Evolutionary conservation across 2,113 vertebrate genomes (phyloP), one percentile per base, ranked within the genome.

Genomic region (Protomyctophum bolini): DNA sequence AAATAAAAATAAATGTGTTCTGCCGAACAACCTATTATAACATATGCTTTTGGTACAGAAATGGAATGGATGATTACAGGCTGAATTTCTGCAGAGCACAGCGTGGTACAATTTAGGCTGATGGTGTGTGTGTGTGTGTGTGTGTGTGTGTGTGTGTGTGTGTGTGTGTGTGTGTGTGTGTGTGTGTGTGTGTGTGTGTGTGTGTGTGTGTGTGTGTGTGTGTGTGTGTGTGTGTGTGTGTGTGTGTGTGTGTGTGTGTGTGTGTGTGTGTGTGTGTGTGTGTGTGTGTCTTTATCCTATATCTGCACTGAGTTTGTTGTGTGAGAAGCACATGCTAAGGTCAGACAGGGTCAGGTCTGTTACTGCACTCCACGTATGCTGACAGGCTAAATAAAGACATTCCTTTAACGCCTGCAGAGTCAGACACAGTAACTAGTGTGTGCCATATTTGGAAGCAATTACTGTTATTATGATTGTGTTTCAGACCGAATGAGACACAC

Each of bases 101-200:
- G 6, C 9, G 2, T 2, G 21, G 21, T 21, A 21, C 21, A 21
- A 21, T 73, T 63, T 63, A 68, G 41, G 58, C 56, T 77, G 29
- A 70, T 72, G 55, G 61, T 7, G 7, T 65, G 45, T 21, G 21
- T 21, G 41, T 54, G 12, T 58, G 84, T 68, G 80, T 79, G 41
- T 54, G 12, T 58, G 84, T 68, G 80, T 79, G 41, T 54, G 12
- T 58, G 84, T 68, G 80, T 79, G 41, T 54, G 12, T 58, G 84
- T 68, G 80, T 79, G 41, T 54, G 12, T 58, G 84, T 68, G 80
- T 79, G 41, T 54, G 12, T 58, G 84, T 68, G 80, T 79, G 41
- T 54, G 12, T 58, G 84, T 68, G 80, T 79, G 41, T 54, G 12
- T 58, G 84, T 68, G 80, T 79, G 41, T 54, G 12, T 58, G 84